Evolutionary conservation across 2,888 invertebrate species (phyloP), one percentile per base, ranked within the genome.

Genomic region (Ryuthela nishihirai): DNA sequence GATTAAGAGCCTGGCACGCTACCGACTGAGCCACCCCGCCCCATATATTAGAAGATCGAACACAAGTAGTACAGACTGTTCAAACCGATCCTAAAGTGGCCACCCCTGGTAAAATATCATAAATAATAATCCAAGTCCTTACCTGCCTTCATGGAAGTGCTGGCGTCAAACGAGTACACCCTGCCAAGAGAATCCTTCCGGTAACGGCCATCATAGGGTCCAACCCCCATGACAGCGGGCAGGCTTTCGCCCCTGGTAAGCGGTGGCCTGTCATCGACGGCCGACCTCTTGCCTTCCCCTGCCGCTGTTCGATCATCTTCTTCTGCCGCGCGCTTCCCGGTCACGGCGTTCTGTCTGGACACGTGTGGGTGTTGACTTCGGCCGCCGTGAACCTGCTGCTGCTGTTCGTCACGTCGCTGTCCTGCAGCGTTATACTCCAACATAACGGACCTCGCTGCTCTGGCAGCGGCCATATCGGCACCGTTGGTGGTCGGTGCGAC

Each of bases 81-180:
- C n/a, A n/a, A n/a, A n/a, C n/a, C n/a, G n/a, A n/a, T n/a, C n/a
- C n/a, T n/a, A n/a, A n/a, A n/a, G n/a, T n/a, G n/a, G n/a, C n/a
- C n/a, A n/a, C n/a, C n/a, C n/a, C n/a, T n/a, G n/a, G n/a, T n/a
- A n/a, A n/a, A n/a, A n/a, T n/a, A n/a, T n/a, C n/a, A n/a, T n/a
- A n/a, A n/a, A n/a, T n/a, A n/a, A n/a, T n/a, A n/a, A n/a, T n/a
- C n/a, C n/a, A n/a, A n/a, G n/a, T n/a, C n/a, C 45, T 17, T 45
- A 54, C 54, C 69, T 24, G 69, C 64, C 49, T 70, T 70, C 44
- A 64, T 46, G 39, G 87, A 83, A 12, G 49, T 35, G 47, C 88
- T 85, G n/a, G 87, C 83, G 76, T 97, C 95, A 75, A 95, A 95
- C 46, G 93, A 93, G 58, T 93, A 88, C 62, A 94, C 91, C 68